Base-by-base conservation (phyloP, 2,797 vertebrate species). In the Dipus sagitta region DNA sequence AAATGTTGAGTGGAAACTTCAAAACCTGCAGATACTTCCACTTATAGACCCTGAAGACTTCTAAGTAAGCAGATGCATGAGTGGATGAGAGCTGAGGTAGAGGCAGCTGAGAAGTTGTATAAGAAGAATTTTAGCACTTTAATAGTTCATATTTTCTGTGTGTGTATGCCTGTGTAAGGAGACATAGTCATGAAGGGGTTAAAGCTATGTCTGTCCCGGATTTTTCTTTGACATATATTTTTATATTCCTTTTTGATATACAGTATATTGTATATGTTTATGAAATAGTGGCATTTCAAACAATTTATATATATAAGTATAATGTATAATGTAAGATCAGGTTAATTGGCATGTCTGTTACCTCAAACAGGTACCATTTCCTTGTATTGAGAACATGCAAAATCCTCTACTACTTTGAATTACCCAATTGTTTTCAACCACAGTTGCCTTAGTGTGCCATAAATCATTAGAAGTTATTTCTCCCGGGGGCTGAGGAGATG, bases 1-100 rank as follows among this genome's bases (percentile, higher is more conserved):
- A 97, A 97, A 96, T 97, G 96, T 95, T 96, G 96, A 95, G 94
- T 89, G 93, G 95, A 42, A 97, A 97, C 95, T 97, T 96, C 96
- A 97, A 96, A 95, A 94, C 95, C 54, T 88, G 75, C 91, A 18
- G 47, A 89, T 86, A 85, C 96, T 92, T 95, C 95, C 91, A 84
- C 93, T 78, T 97, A 94, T 23, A 91, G 93, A 86, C 96, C 96
- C 96, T 82, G 93, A 86, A 98, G 97, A 95, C 71, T 47, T 38
- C 38, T 93, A 95, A 91, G 92, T 58, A 92, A 87, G 64, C 86
- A 96, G 94, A 70, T 52, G 42, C 38, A 24, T 58, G 94, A 87
- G 92, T 94, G 80, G 90, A 38, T 1, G 7, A 54, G 42, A 62
- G 54, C 24, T n/a, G 24, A 47, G 47, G 47, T 47, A 47, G 47